Conservation (phyloP, 2,113 vertebrate genomes). For the Nannobrachium achirus region DNA sequence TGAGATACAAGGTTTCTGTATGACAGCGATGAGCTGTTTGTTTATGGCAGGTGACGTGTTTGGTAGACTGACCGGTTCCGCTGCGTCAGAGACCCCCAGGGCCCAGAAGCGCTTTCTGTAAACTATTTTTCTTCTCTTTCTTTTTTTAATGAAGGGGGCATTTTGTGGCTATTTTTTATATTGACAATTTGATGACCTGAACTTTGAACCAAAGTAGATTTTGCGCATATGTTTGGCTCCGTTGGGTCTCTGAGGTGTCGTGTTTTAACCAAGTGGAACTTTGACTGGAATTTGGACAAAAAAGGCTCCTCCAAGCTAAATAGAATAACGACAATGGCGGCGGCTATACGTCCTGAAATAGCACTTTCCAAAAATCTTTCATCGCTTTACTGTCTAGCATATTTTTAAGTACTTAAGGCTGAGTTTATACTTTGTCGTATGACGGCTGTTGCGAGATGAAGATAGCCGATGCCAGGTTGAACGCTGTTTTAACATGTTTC, state of each 20-base stretch:
- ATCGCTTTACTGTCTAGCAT: no score
- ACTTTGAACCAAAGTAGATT: slow-evolving; percentile 25
- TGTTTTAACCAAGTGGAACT: slow-evolving; percentile 48
- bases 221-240: slow-evolving; percentile 58
- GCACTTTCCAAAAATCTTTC: no score
- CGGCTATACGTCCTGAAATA: neutral
- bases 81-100: no score
- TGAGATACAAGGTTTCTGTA: no score
- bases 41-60: slow-evolving; percentile 12
- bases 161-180: slow-evolving; percentile 40
- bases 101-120: no score
- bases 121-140: no score
- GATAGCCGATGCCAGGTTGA: no score
- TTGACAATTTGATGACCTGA: slow-evolving; percentile 44
- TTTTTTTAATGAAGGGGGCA: no score
- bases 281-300: slow-evolving; percentile 1
- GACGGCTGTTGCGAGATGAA: no score
- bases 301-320: slow-evolving; percentile 42
- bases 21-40: neutral
- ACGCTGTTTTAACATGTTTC: no score
- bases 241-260: slow-evolving; percentile 49
- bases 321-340: neutral
- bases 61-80: neutral
- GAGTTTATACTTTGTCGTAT: no score
- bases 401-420: no score